A percentile compares a stretch with the other conserved stretches of the same genome.
These are phyloP conservation scores for Sinocyclocheilus maitianheensis DNA, from an alignment of 2,113 vertebrate species.

Conservation along the genomic window DNA sequence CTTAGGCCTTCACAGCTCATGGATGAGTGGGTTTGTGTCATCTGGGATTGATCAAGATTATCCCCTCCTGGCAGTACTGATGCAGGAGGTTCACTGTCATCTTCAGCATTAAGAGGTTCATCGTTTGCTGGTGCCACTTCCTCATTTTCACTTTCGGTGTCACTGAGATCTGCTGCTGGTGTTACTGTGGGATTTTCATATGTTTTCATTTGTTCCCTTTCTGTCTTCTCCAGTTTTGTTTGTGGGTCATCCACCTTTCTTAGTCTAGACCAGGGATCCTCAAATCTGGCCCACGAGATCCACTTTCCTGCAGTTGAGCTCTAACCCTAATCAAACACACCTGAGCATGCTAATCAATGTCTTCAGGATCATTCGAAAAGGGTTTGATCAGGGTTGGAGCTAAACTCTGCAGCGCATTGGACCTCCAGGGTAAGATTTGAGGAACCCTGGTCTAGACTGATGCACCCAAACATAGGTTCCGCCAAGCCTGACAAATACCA, in stretches of 20 bases:
- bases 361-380: no score
- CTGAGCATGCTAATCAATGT: no score
- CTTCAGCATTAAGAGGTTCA: neutral
- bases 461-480: neutral
- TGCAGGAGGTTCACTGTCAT: neutral
- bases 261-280: neutral
- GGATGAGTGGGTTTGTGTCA: neutral
- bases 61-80: neutral
- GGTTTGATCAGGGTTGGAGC: no score
- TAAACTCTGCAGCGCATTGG: no score
- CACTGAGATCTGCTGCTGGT: conserved; percentile 10
- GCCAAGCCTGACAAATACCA: neutral
- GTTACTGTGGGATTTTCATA: neutral
- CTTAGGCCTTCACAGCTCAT: neutral
- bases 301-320: no score
- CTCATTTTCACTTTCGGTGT: conserved; percentile 5
- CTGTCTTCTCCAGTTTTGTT: neutral
- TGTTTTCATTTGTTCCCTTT: conserved; percentile 1
- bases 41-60: neutral
- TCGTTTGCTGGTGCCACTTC: neutral
- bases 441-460: no score
- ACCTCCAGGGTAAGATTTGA: no score
- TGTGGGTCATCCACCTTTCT: conserved; percentile 2
- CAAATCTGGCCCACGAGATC: no score
- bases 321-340: no score